Base-by-base conservation (phyloP, 2,113 vertebrate species). In the Okapia johnstoni region DNA sequence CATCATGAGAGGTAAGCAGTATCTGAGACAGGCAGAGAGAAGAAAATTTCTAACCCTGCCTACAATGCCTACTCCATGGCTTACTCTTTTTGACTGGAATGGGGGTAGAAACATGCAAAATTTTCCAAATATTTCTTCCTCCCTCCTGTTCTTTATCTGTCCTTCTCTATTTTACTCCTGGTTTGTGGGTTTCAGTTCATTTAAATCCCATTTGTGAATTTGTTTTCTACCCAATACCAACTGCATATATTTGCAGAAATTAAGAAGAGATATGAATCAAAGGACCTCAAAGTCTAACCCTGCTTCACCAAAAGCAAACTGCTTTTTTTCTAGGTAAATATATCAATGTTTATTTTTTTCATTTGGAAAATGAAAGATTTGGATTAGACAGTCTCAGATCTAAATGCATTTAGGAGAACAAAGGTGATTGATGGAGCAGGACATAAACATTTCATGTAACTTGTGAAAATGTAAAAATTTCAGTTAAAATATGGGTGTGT, bases 371-470 rank as follows among this genome's bases (percentile, higher is more conserved):
- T 48, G 5, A 93, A 76, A 63, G 4, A 77, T 81, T 87, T 86
- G 26, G 30, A 48, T 92, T 96, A 76, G 43, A 40, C 48, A 36
- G 28, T 40, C 46, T 88, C 40, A 90, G 5, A 50, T 76, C 28
- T 85, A 96, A 90, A 90, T 81, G 61, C 93, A 3, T 73, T 58
- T 63, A 95, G 66, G 85, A 94, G 66, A 88, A 92, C 26, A 77
- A 96, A 96, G 4, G 55, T 96, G 55, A 93, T 48, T 28, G 17
- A 87, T 80, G 36, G 33, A 73, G 28, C n/a, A 52, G 12, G 52
- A 70, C 26, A 79, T 50, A 70, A 90, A 89, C 81, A 55, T 26
- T 15, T 76, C 60, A 54, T n/a, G 43, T 30, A 83, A 89, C 43
- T 54, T 17, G 60, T 58, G 25, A 88, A 96, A 94, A 76, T 58